phyloP scores from a whole-genome alignment of 2,888 invertebrate species.

The Caenorhabditis afra region DNA sequence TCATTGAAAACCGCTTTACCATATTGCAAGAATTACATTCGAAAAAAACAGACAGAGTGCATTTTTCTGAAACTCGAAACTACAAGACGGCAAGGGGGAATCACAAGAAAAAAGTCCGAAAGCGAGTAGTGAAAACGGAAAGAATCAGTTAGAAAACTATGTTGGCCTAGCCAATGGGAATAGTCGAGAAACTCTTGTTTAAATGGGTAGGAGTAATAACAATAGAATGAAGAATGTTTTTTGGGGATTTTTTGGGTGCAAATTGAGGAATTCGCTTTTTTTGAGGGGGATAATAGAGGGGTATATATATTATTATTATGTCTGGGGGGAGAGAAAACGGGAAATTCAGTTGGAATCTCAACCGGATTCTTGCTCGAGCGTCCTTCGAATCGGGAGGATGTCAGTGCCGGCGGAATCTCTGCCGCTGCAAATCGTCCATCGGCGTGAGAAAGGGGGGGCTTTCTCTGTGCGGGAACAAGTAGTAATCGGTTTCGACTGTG shows the following conservation, averaged over 20 bases:
- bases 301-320: too few relatives aligned
- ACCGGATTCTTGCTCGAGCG: too few relatives aligned
- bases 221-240: not conserved
- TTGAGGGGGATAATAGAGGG: too few relatives aligned
- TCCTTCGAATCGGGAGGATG: too few relatives aligned
- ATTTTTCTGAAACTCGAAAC: not conserved
- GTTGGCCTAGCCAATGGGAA: not conserved
- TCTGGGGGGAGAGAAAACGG: too few relatives aligned
- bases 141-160: not conserved
- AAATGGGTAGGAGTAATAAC: not conserved
- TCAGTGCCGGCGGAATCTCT: too few relatives aligned
- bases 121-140: not conserved
- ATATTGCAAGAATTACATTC: too few relatives aligned
- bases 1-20: too few relatives aligned
- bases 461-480: not conserved
- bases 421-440: not conserved
- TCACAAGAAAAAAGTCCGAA: not conserved
- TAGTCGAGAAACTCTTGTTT: too few relatives aligned
- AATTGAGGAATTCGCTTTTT: not conserved
- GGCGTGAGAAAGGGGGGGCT: not conserved
- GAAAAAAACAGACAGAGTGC: too few relatives aligned
- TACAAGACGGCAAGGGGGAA: not conserved
- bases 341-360: too few relatives aligned
- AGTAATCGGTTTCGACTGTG: not conserved
- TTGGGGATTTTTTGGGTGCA: not conserved